Percentiles rank a stretch among this genome's conserved stretches.
phyloP scores from a whole-genome alignment of 2,113 vertebrate genomes.

The Lethenteron reissneri region DNA sequence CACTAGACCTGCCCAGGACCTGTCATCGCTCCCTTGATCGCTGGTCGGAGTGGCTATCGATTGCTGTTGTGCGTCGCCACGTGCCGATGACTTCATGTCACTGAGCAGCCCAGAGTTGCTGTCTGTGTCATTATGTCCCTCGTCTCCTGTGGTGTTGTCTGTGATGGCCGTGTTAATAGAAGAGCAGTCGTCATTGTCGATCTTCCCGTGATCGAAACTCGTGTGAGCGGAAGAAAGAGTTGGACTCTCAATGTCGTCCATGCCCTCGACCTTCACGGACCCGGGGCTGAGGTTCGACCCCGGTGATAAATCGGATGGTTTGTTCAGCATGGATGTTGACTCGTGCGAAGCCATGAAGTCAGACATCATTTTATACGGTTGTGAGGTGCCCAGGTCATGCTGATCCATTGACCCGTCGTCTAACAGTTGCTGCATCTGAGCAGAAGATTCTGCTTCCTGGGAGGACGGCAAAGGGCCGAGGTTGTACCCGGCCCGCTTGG shows the following conservation, averaged over 20 bases:
- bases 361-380: conserved; percentile 12
- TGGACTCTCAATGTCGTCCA: conserved; percentile 84
- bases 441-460: neutral
- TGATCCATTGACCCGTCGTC: conserved; percentile 34
- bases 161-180: conserved; percentile 97
- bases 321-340: conserved; percentile 69
- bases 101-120: conserved; percentile 34
- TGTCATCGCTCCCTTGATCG: conserved; percentile 65
- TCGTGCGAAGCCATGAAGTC: conserved; percentile 44
- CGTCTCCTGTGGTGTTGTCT: conserved; percentile 89
- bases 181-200: conserved; percentile 96
- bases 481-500: conserved; percentile 91
- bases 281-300: conserved; percentile 71
- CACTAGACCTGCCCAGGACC: conserved; percentile 79
- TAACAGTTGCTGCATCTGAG: no score
- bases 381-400: neutral
- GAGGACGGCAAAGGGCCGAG: conserved; percentile 16
- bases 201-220: conserved; percentile 70
- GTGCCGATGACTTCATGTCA: conserved; percentile 4
- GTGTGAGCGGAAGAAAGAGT: conserved; percentile 77
- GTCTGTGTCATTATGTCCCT: conserved; percentile 83
- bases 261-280: conserved; percentile 88
- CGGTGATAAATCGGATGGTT: conserved; percentile 73
- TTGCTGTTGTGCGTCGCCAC: neutral
- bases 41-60: neutral